Evolutionary conservation across 2,888 invertebrate species (phyloP), one percentile per base, ranked within the genome.

Genomic region (Melinopterus prodromus): DNA sequence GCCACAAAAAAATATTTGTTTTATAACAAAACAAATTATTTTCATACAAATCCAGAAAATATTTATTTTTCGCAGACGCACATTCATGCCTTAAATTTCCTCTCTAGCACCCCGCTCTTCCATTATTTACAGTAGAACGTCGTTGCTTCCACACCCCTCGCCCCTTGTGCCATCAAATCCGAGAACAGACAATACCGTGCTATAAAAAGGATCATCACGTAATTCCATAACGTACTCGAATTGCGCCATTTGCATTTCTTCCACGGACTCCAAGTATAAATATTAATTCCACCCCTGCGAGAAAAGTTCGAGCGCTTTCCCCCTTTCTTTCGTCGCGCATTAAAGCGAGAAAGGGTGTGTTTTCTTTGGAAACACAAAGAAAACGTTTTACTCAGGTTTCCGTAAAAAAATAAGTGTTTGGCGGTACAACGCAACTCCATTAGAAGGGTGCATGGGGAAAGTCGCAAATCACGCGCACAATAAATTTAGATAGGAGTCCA

Each of bases 201-300:
- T 82, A 83, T 83, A 83, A 83, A 83, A 84, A 83, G 82, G 84
- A 83, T 84, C 83, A 84, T 84, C 84, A 84, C 84, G 84, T 83
- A 83, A 83, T 83, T 83, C 83, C 83, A 81, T 82, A 83, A 83
- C 83, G 83, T 83, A 81, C 83, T 82, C 82, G 82, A 82, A 84
- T 84, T 82, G 83, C 83, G 83, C 82, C 83, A 84, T 84, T 84
- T 84, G 83, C 84, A 84, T 84, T 84, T 84, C 84, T 83, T 83
- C 83, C 82, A 82, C 83, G 83, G 81, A 83, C 80, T 81, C 82
- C 81, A 83, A 81, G 82, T 81, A 84, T 84, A 84, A 84, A 84
- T 84, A 84, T 84, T 84, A 84, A 84, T 84, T 82, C 81, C 74
- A n/a, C 36, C 74, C 35, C 74, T n/a, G 35, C 53, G 53, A 53